Percentiles rank a stretch among this genome's conserved stretches.
These are phyloP conservation scores for Nebria brevicollis DNA, from an alignment of 2,888 invertebrate genomes.

Conservation along the genomic window DNA sequence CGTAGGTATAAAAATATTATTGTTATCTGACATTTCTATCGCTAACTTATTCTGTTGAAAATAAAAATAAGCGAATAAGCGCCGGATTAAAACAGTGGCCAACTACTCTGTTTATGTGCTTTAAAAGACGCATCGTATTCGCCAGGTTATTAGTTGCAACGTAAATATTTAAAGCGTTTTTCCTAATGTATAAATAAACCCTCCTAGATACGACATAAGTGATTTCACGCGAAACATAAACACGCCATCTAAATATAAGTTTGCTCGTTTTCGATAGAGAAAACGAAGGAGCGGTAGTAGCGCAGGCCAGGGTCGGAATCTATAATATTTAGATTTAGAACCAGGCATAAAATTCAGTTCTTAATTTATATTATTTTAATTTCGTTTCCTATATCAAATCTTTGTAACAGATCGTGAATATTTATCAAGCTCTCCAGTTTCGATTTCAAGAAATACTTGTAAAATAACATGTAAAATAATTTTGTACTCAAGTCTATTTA, in stretches of 20 bases:
- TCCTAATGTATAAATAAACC: slow-evolving; percentile 46
- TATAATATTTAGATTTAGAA: neutral
- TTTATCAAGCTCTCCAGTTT: no score
- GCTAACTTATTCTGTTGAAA: slow-evolving; percentile 20
- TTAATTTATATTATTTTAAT: no score
- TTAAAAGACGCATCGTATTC: slow-evolving; percentile 29
- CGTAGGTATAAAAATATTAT: no score
- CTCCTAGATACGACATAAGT: slow-evolving; percentile 44
- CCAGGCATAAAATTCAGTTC: neutral
- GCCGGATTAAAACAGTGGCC: neutral
- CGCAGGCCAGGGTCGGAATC: neutral
- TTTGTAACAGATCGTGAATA: no score
- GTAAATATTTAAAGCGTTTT: slow-evolving; percentile 45
- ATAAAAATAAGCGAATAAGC: slow-evolving; percentile 27
- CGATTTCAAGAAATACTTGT: no score
- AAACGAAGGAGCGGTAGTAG: neutral
- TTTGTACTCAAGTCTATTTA: no score
- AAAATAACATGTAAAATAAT: no score
- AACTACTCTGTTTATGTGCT: neutral
- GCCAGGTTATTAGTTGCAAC: slow-evolving; percentile 39
- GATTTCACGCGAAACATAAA: slow-evolving; percentile 42
- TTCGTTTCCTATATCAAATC: no score
- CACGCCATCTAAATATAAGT: slow-evolving; percentile 17
- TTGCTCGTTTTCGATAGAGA: slow-evolving; percentile 4
- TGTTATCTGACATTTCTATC: slow-evolving; percentile 10